Evolutionary conservation across 2,888 invertebrate genomes (phyloP).

Genomic region (Autographa pulchrina): DNA sequence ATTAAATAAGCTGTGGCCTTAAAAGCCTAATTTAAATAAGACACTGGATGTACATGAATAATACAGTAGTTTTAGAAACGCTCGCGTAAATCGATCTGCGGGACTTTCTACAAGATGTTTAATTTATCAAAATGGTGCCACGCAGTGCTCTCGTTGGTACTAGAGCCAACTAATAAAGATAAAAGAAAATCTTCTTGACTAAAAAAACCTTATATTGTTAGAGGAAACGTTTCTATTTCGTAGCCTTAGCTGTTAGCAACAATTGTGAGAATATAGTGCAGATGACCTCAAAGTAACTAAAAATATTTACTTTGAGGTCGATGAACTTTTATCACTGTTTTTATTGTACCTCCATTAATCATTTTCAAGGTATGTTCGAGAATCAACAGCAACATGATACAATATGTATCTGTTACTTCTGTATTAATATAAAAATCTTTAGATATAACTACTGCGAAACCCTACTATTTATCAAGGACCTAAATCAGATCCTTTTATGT

Average conservation of each 20-base stretch:
- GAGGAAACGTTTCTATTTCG: neutral
- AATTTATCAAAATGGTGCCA: conserved; percentile 53
- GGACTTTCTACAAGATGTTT: conserved; percentile 58
- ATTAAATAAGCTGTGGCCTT: conserved; percentile 70
- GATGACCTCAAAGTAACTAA: neutral
- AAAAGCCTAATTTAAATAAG: conserved; percentile 77
- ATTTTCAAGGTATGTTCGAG: neutral
- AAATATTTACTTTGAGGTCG: conserved; percentile 2
- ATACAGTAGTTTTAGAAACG: conserved; percentile 69
- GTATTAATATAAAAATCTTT: conserved; percentile 35
- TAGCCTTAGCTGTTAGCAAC: neutral
- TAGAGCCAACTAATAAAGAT: neutral
- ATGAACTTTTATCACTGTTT: neutral
- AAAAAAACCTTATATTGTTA: neutral
- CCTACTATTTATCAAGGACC: conserved; percentile 30
- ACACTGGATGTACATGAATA: conserved; percentile 73
- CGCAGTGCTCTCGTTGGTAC: conserved; percentile 13
- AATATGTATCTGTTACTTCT: neutral
- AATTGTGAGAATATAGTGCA: neutral
- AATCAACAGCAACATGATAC: neutral
- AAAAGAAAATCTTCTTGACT: neutral
- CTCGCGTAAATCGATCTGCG: conserved; percentile 61
- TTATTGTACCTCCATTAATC: neutral
- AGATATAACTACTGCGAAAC: conserved; percentile 43
- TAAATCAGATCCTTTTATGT: conserved; percentile 52